Evolutionary conservation across 1,140 invertebrate genomes (phyloP).

Genomic region (Cyphomyrmex costatus): DNA sequence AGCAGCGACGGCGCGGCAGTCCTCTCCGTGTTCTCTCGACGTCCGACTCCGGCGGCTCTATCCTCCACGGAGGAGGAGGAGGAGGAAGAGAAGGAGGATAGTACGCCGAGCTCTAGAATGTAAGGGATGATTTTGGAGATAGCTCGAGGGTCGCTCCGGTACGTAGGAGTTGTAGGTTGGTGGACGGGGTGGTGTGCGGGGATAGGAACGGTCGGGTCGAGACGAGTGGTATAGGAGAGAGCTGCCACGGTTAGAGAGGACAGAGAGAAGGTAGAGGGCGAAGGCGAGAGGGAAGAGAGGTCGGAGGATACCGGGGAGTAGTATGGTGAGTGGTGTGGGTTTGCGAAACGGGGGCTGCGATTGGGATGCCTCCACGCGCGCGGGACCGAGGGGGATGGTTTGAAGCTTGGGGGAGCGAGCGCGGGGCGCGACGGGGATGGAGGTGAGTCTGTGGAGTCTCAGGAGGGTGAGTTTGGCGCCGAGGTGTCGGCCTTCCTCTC

Average conservation of each 20-base stretch:
- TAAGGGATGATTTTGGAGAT: slow-evolving; percentile 87
- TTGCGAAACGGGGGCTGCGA: slow-evolving; percentile 82
- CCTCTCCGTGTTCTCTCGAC: slow-evolving; percentile 73
- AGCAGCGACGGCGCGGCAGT: slow-evolving; percentile 31
- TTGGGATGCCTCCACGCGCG: slow-evolving; percentile 80
- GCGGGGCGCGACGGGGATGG: slow-evolving; percentile 76
- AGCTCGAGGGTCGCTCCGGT: slow-evolving; percentile 84
- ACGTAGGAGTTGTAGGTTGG: slow-evolving; percentile 78
- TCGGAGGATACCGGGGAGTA: slow-evolving; percentile 75
- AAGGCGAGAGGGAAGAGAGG: slow-evolving; percentile 66
- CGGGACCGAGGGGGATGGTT: slow-evolving; percentile 39
- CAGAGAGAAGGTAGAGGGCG: slow-evolving; percentile 71
- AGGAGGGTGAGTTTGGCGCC: slow-evolving; percentile 86
- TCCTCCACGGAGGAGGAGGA: slow-evolving; percentile 73
- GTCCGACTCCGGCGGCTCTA: slow-evolving; percentile 76
- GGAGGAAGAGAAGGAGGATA: slow-evolving; percentile 72
- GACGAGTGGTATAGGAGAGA: slow-evolving; percentile 73
- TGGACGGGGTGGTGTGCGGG: slow-evolving; percentile 65
- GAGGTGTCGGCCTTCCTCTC: slow-evolving; percentile 84
- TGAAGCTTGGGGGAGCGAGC: slow-evolving; percentile 69
- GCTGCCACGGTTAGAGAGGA: slow-evolving; percentile 63
- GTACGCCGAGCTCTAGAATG: slow-evolving; percentile 81
- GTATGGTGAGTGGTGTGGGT: slow-evolving; percentile 77
- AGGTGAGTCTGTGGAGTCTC: slow-evolving; percentile 86
- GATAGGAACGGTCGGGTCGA: slow-evolving; percentile 70